These are phyloP conservation scores for Lophius piscatorius DNA, from an alignment of 2,113 vertebrate species.

Conservation along the genomic window DNA sequence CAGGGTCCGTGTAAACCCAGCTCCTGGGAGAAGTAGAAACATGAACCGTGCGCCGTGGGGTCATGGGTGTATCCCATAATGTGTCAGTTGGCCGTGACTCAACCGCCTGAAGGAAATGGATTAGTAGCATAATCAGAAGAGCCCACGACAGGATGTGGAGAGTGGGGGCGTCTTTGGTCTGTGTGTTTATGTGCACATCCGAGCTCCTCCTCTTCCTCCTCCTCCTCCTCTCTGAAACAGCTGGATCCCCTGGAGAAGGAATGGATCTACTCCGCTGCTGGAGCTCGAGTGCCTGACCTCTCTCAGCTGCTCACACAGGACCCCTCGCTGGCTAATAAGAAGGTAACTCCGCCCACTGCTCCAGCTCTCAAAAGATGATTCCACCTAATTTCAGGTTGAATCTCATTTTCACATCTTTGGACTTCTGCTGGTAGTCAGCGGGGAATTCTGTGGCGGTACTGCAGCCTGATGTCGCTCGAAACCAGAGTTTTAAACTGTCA, in stretches of 20 bases:
- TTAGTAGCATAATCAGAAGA: conserved; percentile 50
- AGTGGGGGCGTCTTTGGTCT: conserved; percentile 2
- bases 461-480: background rate
- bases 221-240: conserved; percentile 42
- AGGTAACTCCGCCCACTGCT: conserved; percentile 62
- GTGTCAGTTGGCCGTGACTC: conserved; percentile 43
- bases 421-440: background rate
- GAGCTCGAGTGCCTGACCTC: conserved; percentile 76
- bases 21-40: conserved; percentile 11
- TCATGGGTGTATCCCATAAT: conserved; percentile 33
- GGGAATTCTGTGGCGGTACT: background rate
- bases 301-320: conserved; percentile 81
- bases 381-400: background rate
- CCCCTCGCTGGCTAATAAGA: conserved; percentile 80
- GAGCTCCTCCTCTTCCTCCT: background rate
- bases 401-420: background rate
- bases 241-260: conserved; percentile 84
- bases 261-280: conserved; percentile 83
- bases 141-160: conserved; percentile 59
- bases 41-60: background rate
- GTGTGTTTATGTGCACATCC: conserved; percentile 2
- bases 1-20: too few relatives aligned
- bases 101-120: conserved; percentile 48
- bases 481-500: too few relatives aligned
- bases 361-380: background rate